phyloP scores from a whole-genome alignment of 2,888 invertebrate species.

The Lysandra coridon region DNA sequence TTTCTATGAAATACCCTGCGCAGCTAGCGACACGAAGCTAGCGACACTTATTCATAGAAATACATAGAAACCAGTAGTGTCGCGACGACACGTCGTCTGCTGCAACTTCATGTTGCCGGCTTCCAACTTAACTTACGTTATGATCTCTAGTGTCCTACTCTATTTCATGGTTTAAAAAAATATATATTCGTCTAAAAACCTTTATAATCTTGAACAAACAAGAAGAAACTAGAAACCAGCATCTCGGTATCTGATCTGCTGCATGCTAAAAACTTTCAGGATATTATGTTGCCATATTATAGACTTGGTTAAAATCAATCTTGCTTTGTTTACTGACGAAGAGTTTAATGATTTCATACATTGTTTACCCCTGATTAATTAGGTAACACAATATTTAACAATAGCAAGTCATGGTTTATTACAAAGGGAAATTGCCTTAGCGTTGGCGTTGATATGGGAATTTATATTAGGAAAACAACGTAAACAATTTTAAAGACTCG shows the following conservation, averaged over 20 bases:
- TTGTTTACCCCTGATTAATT: conserved; percentile 9
- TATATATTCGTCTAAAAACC: background rate
- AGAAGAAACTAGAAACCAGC: background rate
- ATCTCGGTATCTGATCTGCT: background rate
- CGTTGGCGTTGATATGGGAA: background rate
- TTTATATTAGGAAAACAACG: background rate
- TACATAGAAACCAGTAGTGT: too few relatives aligned
- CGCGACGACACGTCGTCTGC: too few relatives aligned
- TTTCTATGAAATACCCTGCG: too few relatives aligned
- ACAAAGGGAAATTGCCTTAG: background rate
- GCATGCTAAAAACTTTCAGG: background rate
- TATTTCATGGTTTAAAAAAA: background rate
- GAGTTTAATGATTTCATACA: background rate
- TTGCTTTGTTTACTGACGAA: background rate
- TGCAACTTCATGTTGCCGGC: too few relatives aligned
- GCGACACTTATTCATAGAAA: too few relatives aligned
- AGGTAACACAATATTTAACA: background rate
- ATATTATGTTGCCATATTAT: background rate
- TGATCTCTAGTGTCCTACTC: background rate
- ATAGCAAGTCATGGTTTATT: background rate
- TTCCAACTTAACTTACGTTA: too few relatives aligned
- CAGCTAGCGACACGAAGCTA: too few relatives aligned
- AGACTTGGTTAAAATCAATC: background rate
- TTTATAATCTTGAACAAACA: background rate
- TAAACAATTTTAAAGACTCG: background rate